Conservation (phyloP, 2,888 invertebrate genomes). For the Automeris io region DNA sequence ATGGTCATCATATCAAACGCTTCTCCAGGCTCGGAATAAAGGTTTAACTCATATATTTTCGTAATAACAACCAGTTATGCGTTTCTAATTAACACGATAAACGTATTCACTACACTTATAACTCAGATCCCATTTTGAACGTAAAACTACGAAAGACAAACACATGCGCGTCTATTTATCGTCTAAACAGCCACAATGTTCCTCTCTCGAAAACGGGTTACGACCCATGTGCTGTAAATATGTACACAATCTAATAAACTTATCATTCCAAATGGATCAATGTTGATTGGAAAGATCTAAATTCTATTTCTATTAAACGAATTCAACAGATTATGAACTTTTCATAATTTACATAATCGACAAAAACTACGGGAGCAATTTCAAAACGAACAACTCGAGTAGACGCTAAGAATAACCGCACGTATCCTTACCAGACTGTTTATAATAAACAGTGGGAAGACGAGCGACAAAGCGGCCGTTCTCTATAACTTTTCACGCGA, state of each 20-base stretch:
- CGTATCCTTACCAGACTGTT: slow-evolving; percentile 41
- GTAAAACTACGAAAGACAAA: slow-evolving; percentile 29
- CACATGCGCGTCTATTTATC: slow-evolving; percentile 33
- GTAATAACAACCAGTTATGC: slow-evolving; percentile 11
- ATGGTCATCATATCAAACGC: slow-evolving; percentile 25
- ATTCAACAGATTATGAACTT: slow-evolving; percentile 14
- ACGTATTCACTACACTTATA: background rate
- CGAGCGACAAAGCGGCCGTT: slow-evolving; percentile 38
- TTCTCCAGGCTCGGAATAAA: slow-evolving; percentile 14
- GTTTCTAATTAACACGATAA: slow-evolving; percentile 11
- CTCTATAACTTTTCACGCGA: slow-evolving; percentile 35
- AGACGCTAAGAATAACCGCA: slow-evolving; percentile 53
- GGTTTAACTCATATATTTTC: slow-evolving; percentile 10
- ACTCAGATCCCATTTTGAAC: slow-evolving; percentile 22
- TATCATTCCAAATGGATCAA: slow-evolving; percentile 22
- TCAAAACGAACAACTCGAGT: slow-evolving; percentile 50
- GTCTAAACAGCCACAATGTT: slow-evolving; percentile 37
- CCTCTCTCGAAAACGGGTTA: slow-evolving; percentile 33
- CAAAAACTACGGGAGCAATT: slow-evolving; percentile 36
- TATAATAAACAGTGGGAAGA: slow-evolving; percentile 29
- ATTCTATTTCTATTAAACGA: background rate
- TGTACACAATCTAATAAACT: slow-evolving; percentile 29
- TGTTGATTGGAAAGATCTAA: slow-evolving; percentile 4
- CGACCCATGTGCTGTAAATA: slow-evolving; percentile 31
- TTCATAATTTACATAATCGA: slow-evolving; percentile 51